These are phyloP conservation scores for Hermetia illucens DNA, from an alignment of 1,140 invertebrate species.

Conservation along the genomic window DNA sequence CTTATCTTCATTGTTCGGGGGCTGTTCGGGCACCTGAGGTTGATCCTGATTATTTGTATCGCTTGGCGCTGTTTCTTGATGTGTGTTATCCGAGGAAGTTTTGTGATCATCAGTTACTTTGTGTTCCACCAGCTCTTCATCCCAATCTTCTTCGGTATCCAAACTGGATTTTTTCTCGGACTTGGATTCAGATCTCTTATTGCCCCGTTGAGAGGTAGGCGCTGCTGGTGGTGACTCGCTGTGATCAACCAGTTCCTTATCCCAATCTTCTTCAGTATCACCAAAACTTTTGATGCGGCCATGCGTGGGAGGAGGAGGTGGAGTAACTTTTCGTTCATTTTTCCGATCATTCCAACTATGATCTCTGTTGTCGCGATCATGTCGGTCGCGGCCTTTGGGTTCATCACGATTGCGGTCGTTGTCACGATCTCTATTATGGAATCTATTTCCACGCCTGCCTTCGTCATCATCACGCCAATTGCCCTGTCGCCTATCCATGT, in stretches of 20 bases:
- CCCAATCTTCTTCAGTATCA: neutral
- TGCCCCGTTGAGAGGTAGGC: no score
- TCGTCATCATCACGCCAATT: slow-evolving; percentile 20
- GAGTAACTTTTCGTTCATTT: neutral
- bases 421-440: slow-evolving; percentile 12
- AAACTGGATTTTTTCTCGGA: no score
- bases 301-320: no score
- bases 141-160: slow-evolving; percentile 28
- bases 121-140: slow-evolving; percentile 22
- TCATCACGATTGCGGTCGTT: slow-evolving; percentile 2
- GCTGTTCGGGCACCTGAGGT: no score
- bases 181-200: no score
- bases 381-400: slow-evolving; percentile 1
- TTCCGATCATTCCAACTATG: neutral
- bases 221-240: neutral
- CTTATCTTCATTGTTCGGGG: no score
- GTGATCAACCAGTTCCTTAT: neutral
- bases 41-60: no score
- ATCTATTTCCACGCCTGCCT: slow-evolving; percentile 10
- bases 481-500: slow-evolving; percentile 10
- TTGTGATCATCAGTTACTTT: slow-evolving; percentile 11
- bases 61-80: no score
- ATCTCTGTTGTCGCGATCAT: neutral
- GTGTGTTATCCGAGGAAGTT: no score
- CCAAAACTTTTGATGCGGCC: neutral